Evolutionary conservation across 2,113 vertebrate genomes (phyloP).

Genomic region (Chaetodon auriga): DNA sequence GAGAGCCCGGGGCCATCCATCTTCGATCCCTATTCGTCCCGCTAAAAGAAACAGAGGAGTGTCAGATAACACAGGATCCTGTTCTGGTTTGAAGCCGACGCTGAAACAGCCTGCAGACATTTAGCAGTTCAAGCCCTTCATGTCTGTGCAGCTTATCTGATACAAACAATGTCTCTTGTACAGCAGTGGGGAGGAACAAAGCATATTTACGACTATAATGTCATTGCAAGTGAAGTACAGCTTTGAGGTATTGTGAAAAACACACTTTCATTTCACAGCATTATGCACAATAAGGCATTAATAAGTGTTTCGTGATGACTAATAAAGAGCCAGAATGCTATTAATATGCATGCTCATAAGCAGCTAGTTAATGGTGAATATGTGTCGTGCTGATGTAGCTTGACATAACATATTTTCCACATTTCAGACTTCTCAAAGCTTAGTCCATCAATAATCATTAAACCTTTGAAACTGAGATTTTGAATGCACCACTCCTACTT

Average conservation of each 20-base stretch:
- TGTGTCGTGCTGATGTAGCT: no score
- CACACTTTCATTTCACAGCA: neutral
- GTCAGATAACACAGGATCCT: conserved; percentile 44
- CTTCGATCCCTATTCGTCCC: conserved; percentile 31
- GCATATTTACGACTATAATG: neutral
- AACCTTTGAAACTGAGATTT: no score
- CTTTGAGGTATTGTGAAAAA: neutral
- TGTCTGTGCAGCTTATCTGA: conserved; percentile 6
- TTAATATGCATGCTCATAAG: no score
- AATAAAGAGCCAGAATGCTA: no score
- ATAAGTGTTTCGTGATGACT: no score
- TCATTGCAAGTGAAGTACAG: neutral
- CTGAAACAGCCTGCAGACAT: conserved; percentile 14
- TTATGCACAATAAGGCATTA: neutral
- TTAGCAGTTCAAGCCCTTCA: neutral
- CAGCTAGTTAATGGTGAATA: no score
- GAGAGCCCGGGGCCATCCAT: conserved; percentile 45
- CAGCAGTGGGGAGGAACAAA: neutral
- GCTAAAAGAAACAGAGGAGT: conserved; percentile 25
- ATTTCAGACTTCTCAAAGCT: no score
- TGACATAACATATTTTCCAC: no score
- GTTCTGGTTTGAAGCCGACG: conserved; percentile 20
- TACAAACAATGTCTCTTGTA: conserved; percentile 4
- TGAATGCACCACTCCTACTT: no score
- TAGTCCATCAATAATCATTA: no score